These are phyloP conservation scores for Carcharodon carcharias DNA, from an alignment of 2,797 vertebrate genomes.

Conservation along the genomic window DNA sequence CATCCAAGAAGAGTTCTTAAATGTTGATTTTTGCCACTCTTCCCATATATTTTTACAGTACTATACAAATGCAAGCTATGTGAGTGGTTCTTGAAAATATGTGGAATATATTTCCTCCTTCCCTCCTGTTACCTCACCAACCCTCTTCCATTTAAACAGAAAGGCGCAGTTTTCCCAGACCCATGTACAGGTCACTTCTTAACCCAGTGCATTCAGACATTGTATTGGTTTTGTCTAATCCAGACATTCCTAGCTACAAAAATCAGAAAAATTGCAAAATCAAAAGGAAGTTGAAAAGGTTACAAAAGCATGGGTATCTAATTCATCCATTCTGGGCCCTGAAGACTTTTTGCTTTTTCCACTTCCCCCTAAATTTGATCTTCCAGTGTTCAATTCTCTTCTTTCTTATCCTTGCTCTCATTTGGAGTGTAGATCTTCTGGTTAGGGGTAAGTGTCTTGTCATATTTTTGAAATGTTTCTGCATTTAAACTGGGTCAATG, in stretches of 20 bases:
- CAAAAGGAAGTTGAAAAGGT: background rate
- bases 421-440: constrained; percentile 8
- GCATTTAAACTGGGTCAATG: background rate
- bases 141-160: background rate
- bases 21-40: background rate
- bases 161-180: background rate
- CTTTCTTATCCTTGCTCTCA: constrained; percentile 9
- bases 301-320: too few relatives aligned
- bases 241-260: too few relatives aligned
- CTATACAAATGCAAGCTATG: background rate
- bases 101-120: background rate
- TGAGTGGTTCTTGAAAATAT: background rate
- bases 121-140: too few relatives aligned
- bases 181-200: background rate
- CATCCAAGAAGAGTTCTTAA: background rate
- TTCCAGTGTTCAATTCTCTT: background rate
- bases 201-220: background rate
- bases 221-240: background rate
- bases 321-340: background rate
- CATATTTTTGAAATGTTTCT: background rate
- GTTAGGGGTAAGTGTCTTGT: constrained; percentile 21
- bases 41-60: background rate
- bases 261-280: background rate
- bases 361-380: background rate
- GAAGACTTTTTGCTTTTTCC: background rate